Base-by-base conservation (phyloP, 2,888 invertebrate species). In the Eupeodes latifasciatus region DNA sequence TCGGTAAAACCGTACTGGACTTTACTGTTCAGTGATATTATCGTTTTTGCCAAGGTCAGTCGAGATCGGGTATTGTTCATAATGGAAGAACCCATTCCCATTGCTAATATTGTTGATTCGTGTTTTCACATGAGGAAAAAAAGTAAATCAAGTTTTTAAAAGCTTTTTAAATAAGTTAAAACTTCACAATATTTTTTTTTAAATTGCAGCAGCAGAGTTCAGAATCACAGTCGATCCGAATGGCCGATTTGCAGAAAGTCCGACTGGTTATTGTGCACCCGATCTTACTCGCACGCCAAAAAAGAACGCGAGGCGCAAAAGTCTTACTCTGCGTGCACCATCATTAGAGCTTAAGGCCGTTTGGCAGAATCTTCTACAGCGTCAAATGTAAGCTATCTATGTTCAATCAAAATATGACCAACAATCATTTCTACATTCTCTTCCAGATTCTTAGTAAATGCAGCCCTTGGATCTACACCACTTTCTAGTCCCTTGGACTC, bases 101-200 rank as follows among this genome's bases (percentile, higher is more conserved):
- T 98, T 82, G 95, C 95, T 16, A 96, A 96, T 86, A 96, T 98
- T 81, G 96, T 96, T 4, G 97, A 98, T 93, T 96, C 97, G 66
- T 96, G 96, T 92, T 98, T 98, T 93, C 97, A 96, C 91, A 96
- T 97, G 92, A 95, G 97, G 90, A 98, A 98, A 94, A 96, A 97
- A 95, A 96, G 96, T 96, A 91, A 91, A 92, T 91, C 5, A 0
- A 9, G 1, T 7, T 36, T 36, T 36, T 7, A 36, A 19, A 4
- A 14, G 19, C 0, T 3, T 5, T 6, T 2, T 0, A 34, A 9
- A n/a, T 5, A 1, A 59, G 11, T 6, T 14, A 16, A 59, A 14
- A 0, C 2, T 1, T 5, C n/a, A 4, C 40, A 19, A 19, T 19
- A 40, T 27, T 5, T 64, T 10, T 61, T 78, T 74, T 9, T 36